These are phyloP conservation scores for Sarcophaga carnaria DNA, from an alignment of 2,888 invertebrate species.

Conservation along the genomic window DNA sequence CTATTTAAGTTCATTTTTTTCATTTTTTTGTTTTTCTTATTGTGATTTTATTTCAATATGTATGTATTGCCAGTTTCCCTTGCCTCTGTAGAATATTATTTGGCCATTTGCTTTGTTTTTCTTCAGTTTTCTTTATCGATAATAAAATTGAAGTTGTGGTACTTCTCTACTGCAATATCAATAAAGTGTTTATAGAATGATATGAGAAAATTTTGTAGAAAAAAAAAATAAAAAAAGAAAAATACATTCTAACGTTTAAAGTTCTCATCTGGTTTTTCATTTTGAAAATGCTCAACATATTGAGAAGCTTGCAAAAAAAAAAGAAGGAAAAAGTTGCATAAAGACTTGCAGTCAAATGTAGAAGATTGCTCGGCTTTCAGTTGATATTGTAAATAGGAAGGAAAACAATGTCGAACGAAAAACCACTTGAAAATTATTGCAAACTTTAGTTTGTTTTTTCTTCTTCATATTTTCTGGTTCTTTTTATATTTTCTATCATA, in stretches of 20 bases:
- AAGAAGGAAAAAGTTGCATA: neutral
- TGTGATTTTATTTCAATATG: neutral
- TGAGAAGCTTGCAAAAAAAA: neutral
- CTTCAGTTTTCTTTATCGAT: constrained; percentile 6
- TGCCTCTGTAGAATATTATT: constrained; percentile 3
- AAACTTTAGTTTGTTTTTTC: constrained; percentile 8
- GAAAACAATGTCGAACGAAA: neutral
- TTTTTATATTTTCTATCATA: constrained; percentile 10
- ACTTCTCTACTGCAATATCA: constrained; percentile 49
- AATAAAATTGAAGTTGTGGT: constrained; percentile 47
- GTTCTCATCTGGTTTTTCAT: neutral
- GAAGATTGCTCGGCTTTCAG: neutral
- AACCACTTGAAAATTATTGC: constrained; percentile 49
- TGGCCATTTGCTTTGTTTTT: constrained; percentile 10
- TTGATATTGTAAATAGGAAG: neutral
- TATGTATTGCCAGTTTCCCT: neutral
- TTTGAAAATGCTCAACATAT: constrained; percentile 34
- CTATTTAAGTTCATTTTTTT: neutral
- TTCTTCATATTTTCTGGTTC: neutral
- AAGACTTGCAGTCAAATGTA: constrained; percentile 19
- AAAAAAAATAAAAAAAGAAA: constrained; percentile 8
- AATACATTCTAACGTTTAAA: constrained; percentile 29
- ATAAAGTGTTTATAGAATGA: constrained; percentile 40
- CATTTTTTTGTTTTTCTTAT: constrained; percentile 33
- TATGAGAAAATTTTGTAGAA: constrained; percentile 1